Evolutionary conservation across 2,113 vertebrate genomes (phyloP).

Genomic region (Mixornis gularis): DNA sequence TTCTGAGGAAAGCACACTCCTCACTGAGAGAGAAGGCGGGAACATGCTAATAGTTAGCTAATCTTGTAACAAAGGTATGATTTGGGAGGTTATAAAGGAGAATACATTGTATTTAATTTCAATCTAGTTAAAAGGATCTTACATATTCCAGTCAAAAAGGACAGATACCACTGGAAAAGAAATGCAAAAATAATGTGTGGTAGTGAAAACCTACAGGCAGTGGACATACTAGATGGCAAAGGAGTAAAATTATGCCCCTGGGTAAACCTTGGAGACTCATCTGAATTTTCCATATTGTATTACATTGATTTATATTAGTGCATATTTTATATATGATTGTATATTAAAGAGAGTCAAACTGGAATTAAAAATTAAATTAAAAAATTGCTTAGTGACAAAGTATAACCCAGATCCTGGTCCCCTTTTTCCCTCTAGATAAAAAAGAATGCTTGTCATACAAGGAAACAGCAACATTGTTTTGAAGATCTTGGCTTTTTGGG

Average conservation of each 20-base stretch:
- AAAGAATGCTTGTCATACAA: not conserved
- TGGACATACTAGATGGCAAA: not conserved
- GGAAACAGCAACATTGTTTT: not conserved
- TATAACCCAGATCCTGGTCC: not conserved
- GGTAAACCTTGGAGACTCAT: not conserved
- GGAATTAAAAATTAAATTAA: not conserved
- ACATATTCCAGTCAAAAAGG: accelerated
- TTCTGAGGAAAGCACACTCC: not conserved
- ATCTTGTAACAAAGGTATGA: not conserved
- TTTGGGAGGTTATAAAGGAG: not conserved
- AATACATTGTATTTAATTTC: not conserved
- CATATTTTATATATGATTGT: not conserved
- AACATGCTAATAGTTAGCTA: not conserved
- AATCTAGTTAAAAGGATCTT: not conserved
- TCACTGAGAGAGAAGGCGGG: not conserved
- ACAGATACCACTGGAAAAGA: not conserved
- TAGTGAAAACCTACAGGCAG: not conserved
- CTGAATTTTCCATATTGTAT: not conserved
- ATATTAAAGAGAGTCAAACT: not conserved
- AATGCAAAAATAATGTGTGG: not conserved
- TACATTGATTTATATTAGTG: not conserved
- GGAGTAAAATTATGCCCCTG: not conserved
- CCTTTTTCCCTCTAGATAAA: not conserved
- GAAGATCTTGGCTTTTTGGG: not conserved
- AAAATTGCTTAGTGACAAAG: not conserved